Base-by-base conservation (phyloP, 1,140 invertebrate genomes). In the Achatina immaculata region DNA sequence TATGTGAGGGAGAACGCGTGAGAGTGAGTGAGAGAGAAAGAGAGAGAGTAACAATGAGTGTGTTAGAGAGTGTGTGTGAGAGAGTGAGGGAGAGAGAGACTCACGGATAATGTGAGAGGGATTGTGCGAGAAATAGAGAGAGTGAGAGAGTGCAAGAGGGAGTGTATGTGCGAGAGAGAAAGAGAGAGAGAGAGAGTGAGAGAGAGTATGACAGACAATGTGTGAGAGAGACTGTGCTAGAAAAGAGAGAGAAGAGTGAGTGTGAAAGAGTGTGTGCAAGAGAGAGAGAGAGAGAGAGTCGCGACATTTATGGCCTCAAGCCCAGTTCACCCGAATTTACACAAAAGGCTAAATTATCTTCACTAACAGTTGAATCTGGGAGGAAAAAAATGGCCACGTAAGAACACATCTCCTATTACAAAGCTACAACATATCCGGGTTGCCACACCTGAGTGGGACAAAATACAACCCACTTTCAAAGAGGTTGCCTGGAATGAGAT, bases 161-260 rank as follows among this genome's bases (percentile, higher is more conserved):
- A 58, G 55, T 0, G 65, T 28, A n/a, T 43, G 62, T 31, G 42
- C 6, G 65, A 69, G 77, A 43, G 77, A 16, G 31, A 14, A 31
- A 34, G 74, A 21, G 74, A 24, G n/a, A 36, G 1, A 40, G 45
- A 58, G 74, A 58, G 74, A 77, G 74, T 42, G 74, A 42, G 48
- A 24, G 80, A 38, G 34, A 51, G 69, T 40, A 40, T 28, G 28
- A 45, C 28, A 62, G 62, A 55, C 24, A 76, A 31, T 65, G 55
- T 43, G 73, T 48, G 31, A 66, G 43, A 42, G 42, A 58, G 1
- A 81, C 55, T 24, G 43, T 42, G 69, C 31, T 28, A n/a, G 58
- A 24, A 0, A n/a, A 0, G 48, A 40, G 2, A n/a, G 24, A 6
- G 45, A 28, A 34, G 38, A 45, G 34, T 34, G 28, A 19, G 58